These are phyloP conservation scores for Seira musarum DNA, from an alignment of 2,888 invertebrate genomes.

Conservation along the genomic window DNA sequence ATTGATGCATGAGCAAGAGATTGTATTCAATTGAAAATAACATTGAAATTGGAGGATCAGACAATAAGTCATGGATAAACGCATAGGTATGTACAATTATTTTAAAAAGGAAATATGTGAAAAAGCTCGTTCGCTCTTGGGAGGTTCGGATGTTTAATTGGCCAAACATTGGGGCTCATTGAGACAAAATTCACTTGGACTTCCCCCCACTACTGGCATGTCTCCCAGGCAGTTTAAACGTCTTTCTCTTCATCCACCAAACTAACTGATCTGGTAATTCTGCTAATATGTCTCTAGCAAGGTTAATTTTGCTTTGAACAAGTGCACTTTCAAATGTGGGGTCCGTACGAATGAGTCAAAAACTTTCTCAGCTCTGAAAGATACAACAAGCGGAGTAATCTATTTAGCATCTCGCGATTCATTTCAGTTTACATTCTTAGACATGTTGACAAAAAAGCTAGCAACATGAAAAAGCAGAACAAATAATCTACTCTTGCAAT, in stretches of 20 bases:
- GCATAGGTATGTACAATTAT: no score
- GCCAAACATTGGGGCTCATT: background rate
- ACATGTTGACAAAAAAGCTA: background rate
- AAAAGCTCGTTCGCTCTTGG: background rate
- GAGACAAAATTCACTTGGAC: background rate
- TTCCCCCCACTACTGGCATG: background rate
- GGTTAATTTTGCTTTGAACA: conserved; percentile 66
- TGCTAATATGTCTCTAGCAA: conserved; percentile 75
- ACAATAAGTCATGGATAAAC: no score
- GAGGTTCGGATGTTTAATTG: background rate
- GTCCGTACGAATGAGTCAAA: conserved; percentile 61
- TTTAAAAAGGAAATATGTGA: background rate
- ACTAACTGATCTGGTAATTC: conserved; percentile 74
- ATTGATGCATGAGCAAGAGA: no score
- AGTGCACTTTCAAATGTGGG: conserved; percentile 42
- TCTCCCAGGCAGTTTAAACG: conserved; percentile 60
- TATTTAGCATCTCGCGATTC: background rate
- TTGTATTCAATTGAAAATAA: no score
- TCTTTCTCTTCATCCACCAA: conserved; percentile 72
- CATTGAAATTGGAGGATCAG: no score
- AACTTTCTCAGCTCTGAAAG: conserved; percentile 70
- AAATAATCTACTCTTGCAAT: no score
- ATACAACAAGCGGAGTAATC: conserved; percentile 33
- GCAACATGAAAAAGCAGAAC: background rate
- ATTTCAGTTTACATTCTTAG: background rate